Percentiles rank a stretch among this genome's conserved stretches.
phyloP scores from a whole-genome alignment of 2,888 invertebrate species.

The Tholera decimalis region DNA sequence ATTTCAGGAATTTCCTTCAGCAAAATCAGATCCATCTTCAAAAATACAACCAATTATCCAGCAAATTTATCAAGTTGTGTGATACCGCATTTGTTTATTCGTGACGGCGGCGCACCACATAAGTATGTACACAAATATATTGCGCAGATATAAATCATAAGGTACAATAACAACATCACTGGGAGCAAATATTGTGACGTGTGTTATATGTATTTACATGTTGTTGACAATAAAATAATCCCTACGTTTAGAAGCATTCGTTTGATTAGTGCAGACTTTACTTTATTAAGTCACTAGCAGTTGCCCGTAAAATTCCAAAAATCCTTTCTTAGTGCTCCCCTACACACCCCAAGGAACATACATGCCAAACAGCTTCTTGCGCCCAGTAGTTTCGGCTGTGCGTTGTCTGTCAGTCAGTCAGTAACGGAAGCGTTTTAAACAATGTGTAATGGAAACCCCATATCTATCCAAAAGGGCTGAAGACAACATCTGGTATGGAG shows the following conservation, averaged over 20 bases:
- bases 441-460: too few species aligned
- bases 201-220: conserved; percentile 14
- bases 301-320: too few species aligned
- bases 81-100: too few species aligned
- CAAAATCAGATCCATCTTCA: background rate
- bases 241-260: background rate
- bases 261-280: background rate
- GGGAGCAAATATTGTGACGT: background rate
- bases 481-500: too few species aligned
- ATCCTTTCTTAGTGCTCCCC: too few species aligned
- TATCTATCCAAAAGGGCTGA: too few species aligned
- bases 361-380: too few species aligned
- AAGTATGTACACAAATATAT: background rate
- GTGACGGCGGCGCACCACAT: background rate
- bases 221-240: conserved; percentile 9
- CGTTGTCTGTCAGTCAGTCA: too few species aligned
- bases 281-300: too few species aligned
- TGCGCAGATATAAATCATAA: conserved; percentile 6
- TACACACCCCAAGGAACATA: too few species aligned
- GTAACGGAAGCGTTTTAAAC: too few species aligned
- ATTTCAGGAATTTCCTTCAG: background rate
- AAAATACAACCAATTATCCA: background rate
- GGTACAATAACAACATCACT: conserved; percentile 4
- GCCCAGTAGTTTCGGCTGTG: too few species aligned
- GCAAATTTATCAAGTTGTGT: background rate